phyloP scores from a whole-genome alignment of 1,140 invertebrate species.

The Drosophila pandora region DNA sequence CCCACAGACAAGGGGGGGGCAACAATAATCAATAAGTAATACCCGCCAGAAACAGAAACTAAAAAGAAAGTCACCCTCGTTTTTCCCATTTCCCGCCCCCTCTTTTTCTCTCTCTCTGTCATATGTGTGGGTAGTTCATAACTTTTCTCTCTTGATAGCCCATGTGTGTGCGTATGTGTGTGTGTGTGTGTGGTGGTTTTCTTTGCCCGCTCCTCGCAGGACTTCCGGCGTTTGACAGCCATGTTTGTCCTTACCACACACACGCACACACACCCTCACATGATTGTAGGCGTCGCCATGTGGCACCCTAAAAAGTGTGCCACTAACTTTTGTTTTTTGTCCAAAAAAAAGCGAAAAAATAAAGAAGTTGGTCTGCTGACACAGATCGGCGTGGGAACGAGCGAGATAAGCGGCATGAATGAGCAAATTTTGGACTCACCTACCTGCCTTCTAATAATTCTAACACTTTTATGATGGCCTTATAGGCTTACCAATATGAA shows the following conservation, averaged over 20 bases:
- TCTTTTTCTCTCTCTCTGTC: conserved; percentile 3
- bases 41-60: background rate
- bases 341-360: conserved; percentile 28
- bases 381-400: conserved; percentile 25
- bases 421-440: background rate
- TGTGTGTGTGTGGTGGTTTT: conserved; percentile 66
- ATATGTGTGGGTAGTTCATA: conserved; percentile 44
- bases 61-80: conserved; percentile 32
- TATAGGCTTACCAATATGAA: too few relatives aligned
- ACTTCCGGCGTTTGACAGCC: conserved; percentile 57
- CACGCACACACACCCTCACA: conserved; percentile 13
- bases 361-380: conserved; percentile 52
- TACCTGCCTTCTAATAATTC: background rate
- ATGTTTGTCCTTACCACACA: conserved; percentile 59
- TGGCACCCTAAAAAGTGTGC: conserved; percentile 59
- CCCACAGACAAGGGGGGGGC: background rate
- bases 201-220: conserved; percentile 52
- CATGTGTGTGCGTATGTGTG: conserved; percentile 45
- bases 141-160: conserved; percentile 43
- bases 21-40: conserved; percentile 47
- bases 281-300: conserved; percentile 62
- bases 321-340: conserved; percentile 53
- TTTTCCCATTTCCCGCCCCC: conserved; percentile 17
- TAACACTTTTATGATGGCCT: background rate
- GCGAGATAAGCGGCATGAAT: conserved; percentile 12